These are phyloP conservation scores for Drosophila pseudotalamancana DNA, from an alignment of 2,888 invertebrate species.

Conservation along the genomic window DNA sequence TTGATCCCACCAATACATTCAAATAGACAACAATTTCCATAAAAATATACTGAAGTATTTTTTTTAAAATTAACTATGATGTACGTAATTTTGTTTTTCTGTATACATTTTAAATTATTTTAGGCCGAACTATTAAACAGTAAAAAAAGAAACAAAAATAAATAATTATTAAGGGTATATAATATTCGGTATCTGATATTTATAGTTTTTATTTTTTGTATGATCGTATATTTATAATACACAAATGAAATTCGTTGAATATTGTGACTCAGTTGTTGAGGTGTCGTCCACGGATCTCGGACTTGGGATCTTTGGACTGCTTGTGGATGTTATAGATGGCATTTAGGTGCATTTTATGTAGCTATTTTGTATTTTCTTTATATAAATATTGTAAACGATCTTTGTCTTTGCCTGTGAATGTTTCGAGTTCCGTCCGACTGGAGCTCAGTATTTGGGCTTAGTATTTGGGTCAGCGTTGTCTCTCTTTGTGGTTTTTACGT, in stretches of 20 bases:
- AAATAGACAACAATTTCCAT: no score
- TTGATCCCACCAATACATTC: no score
- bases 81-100: no score
- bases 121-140: no score
- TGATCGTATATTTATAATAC: slow-evolving; percentile 3
- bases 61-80: no score
- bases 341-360: slow-evolving; percentile 38
- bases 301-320: slow-evolving; percentile 7
- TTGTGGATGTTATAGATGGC: slow-evolving; percentile 17
- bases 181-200: not conserved
- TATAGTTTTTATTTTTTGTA: slow-evolving; percentile 1
- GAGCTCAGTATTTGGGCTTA: slow-evolving; percentile 44
- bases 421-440: slow-evolving; percentile 12
- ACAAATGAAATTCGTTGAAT: slow-evolving; percentile 53
- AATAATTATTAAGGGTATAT: slow-evolving; percentile 1
- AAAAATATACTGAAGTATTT: no score
- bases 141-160: no score
- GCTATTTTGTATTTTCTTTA: slow-evolving; percentile 48
- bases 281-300: slow-evolving; percentile 32
- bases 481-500: slow-evolving; percentile 36
- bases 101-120: no score
- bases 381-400: slow-evolving; percentile 51
- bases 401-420: slow-evolving; percentile 38
- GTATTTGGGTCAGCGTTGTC: slow-evolving; percentile 73
- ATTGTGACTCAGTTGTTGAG: slow-evolving; percentile 61